These are phyloP conservation scores for Festucalex cinctus DNA, from an alignment of 2,113 vertebrate species.

Conservation along the genomic window DNA sequence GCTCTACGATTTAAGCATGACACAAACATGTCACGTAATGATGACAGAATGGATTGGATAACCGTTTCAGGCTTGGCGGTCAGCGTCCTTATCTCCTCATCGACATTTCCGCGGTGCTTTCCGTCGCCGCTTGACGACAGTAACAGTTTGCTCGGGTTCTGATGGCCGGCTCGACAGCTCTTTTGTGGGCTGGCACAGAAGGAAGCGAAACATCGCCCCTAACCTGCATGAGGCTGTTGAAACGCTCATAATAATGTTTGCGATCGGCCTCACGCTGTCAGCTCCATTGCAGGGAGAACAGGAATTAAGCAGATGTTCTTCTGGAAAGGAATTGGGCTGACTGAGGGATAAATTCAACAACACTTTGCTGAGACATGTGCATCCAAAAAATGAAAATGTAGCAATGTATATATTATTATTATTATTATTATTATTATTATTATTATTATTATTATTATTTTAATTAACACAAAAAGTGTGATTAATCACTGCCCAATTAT, in stretches of 20 bases:
- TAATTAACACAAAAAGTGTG: too few relatives aligned
- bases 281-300: too few relatives aligned
- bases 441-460: too few relatives aligned
- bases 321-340: too few relatives aligned
- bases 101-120: constrained; percentile 40
- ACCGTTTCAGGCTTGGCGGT: background rate
- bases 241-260: too few relatives aligned
- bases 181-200: constrained; percentile 78
- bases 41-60: background rate
- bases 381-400: background rate
- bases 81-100: constrained; percentile 6
- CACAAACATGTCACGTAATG: background rate
- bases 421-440: too few relatives aligned
- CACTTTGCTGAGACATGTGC: constrained; percentile 10
- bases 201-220: constrained; percentile 82
- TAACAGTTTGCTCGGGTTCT: constrained; percentile 56
- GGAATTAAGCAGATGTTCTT: too few relatives aligned
- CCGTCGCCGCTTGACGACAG: constrained; percentile 57
- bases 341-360: background rate
- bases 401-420: too few relatives aligned
- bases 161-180: constrained; percentile 68
- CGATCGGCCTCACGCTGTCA: too few relatives aligned
- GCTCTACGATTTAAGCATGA: background rate
- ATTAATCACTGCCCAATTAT: too few relatives aligned
- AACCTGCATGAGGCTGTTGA: constrained; percentile 62